These are phyloP conservation scores for Oreochromis tanganicae DNA, from an alignment of 2,113 vertebrate genomes.

Conservation along the genomic window DNA sequence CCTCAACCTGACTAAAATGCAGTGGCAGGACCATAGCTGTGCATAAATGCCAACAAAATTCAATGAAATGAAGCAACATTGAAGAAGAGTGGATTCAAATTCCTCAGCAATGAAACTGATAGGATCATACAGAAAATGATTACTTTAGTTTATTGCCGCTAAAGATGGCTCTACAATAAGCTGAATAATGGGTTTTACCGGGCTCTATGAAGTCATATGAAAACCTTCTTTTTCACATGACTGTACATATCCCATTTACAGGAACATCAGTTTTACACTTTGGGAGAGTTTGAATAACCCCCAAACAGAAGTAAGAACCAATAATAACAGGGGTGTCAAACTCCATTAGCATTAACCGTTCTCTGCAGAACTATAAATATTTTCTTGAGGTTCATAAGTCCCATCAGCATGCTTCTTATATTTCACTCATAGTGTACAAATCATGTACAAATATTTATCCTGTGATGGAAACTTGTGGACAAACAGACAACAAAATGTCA, in stretches of 20 bases:
- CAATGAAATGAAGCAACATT: background rate
- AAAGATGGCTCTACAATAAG: background rate
- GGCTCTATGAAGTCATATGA: background rate
- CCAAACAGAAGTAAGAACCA: background rate
- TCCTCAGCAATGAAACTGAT: background rate
- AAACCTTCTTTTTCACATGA: background rate
- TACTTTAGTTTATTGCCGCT: background rate
- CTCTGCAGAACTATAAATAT: background rate
- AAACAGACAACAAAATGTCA: background rate
- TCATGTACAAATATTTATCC: background rate
- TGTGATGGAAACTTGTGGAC: background rate
- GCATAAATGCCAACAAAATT: background rate
- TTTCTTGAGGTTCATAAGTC: background rate
- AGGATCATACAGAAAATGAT: background rate
- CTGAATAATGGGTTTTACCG: background rate
- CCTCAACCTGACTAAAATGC: background rate
- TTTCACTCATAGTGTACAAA: background rate
- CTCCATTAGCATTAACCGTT: background rate
- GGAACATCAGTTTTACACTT: background rate
- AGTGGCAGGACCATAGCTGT: background rate
- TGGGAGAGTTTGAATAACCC: background rate
- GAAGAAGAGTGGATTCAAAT: background rate
- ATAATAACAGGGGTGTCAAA: background rate
- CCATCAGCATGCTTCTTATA: background rate
- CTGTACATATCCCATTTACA: background rate